Percentiles rank a stretch among this genome's conserved stretches.
phyloP scores from a whole-genome alignment of 2,113 vertebrate genomes.

The Cathartes aura region DNA sequence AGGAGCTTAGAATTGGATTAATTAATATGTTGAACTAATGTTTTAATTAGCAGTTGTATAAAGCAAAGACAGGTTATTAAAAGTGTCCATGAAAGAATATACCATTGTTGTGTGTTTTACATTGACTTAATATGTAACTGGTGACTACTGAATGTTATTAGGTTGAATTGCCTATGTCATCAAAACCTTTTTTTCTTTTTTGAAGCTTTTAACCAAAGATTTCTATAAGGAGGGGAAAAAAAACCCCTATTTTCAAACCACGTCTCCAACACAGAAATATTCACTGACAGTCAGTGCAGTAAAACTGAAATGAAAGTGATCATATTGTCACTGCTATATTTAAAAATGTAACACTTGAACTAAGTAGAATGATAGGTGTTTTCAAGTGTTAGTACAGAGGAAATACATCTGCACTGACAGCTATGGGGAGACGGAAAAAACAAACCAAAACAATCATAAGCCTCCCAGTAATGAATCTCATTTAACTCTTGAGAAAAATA shows the following conservation, averaged over 20 bases:
- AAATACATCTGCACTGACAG: neutral
- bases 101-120: neutral
- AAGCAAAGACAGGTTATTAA: neutral
- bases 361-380: neutral
- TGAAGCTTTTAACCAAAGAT: neutral
- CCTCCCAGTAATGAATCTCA: neutral
- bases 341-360: neutral
- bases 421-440: neutral
- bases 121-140: neutral
- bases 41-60: conserved; percentile 9
- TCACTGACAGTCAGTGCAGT: neutral
- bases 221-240: neutral
- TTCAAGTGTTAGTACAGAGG: neutral
- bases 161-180: neutral
- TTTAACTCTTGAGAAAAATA: neutral
- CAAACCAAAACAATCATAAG: neutral
- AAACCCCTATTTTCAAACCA: neutral
- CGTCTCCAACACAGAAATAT: neutral
- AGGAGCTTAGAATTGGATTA: neutral
- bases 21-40: neutral
- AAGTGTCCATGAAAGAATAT: neutral
- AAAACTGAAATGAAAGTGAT: neutral
- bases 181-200: neutral
- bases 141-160: neutral
- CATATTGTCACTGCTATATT: neutral